phyloP scores from a whole-genome alignment of 2,113 vertebrate genomes.

The Scalopus aquaticus region DNA sequence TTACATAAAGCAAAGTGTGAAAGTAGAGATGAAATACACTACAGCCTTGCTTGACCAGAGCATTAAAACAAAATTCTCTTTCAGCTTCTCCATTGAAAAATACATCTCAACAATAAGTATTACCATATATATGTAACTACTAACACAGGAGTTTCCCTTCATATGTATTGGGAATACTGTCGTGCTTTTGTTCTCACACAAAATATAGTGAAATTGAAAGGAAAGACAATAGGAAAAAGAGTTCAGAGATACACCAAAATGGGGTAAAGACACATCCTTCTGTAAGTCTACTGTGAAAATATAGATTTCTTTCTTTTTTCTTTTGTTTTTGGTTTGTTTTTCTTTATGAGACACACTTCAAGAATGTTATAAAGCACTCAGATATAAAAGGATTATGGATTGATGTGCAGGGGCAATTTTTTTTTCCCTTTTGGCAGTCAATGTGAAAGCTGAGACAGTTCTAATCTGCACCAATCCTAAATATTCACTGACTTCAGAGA shows the following conservation, averaged over 20 bases:
- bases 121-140: background rate
- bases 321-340: background rate
- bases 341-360: background rate
- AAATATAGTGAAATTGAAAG: background rate
- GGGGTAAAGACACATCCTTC: background rate
- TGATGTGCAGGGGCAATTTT: background rate
- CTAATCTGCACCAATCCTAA: background rate
- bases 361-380: background rate
- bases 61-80: background rate
- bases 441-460: background rate
- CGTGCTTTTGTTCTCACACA: background rate
- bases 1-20: background rate
- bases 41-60: background rate
- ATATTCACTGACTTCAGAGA: background rate
- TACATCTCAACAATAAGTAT: background rate
- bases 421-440: background rate
- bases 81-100: constrained; percentile 4
- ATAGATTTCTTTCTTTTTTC: background rate
- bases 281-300: background rate
- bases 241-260: background rate
- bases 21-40: background rate
- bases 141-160: background rate
- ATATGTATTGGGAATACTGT: background rate
- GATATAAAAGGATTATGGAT: background rate
- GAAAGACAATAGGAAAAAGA: background rate